These are phyloP conservation scores for Epizoanthus scotinus DNA, from an alignment of 92 coral and sea anemone genomes.

Conservation along the genomic window DNA sequence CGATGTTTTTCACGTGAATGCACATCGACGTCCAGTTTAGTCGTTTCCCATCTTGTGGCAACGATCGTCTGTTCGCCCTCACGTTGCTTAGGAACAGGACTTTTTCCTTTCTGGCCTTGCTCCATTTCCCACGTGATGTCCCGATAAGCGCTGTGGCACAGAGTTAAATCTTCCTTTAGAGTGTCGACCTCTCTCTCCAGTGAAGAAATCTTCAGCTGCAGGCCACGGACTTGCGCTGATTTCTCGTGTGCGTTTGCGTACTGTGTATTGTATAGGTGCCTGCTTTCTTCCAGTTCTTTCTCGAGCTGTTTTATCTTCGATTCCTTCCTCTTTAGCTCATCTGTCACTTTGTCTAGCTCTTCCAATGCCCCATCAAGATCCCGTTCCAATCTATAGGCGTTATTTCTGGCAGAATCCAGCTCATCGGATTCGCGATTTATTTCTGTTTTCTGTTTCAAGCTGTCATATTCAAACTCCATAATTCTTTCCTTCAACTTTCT, in stretches of 20 bases:
- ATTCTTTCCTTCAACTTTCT: constrained; percentile 60
- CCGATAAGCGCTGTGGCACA: constrained; percentile 79
- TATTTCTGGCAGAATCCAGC: constrained; percentile 43
- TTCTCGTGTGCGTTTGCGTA: constrained; percentile 60
- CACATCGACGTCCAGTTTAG: constrained; percentile 72
- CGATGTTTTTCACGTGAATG: constrained; percentile 63
- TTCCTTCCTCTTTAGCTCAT: constrained; percentile 49
- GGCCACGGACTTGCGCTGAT: constrained; percentile 56
- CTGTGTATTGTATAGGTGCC: constrained; percentile 50
- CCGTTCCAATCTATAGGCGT: constrained; percentile 46
- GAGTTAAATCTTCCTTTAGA: constrained; percentile 63
- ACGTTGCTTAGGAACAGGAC: background rate
- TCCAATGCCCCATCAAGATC: constrained; percentile 49
- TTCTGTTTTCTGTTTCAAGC: constrained; percentile 44
- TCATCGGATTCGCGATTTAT: constrained; percentile 48
- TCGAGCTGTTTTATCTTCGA: constrained; percentile 59
- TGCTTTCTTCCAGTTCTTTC: constrained; percentile 65
- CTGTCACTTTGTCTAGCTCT: constrained; percentile 43
- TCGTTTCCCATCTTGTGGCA: constrained; percentile 50
- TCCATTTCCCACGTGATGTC: constrained; percentile 65
- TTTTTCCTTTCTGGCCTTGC: constrained; percentile 5
- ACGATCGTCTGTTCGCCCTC: constrained; percentile 12
- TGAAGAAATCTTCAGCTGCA: constrained; percentile 57
- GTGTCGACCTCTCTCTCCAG: constrained; percentile 70
- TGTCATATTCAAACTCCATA: constrained; percentile 54